Base-by-base conservation (phyloP, 2,888 invertebrate species). In the Cordilura impudica region DNA sequence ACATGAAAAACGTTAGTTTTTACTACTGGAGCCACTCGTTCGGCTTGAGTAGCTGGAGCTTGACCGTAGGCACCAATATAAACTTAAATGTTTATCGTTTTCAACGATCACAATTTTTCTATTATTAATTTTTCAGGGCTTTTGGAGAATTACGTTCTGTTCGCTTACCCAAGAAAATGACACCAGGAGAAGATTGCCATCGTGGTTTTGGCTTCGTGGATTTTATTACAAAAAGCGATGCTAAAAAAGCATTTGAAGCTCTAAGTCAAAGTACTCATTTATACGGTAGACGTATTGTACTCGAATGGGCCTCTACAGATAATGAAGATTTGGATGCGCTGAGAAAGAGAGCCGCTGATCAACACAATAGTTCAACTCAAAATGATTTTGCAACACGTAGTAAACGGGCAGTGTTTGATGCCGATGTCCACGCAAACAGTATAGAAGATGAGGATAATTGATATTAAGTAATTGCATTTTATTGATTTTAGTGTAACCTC, bases 181-280 rank as follows among this genome's bases (percentile, higher is more conserved):
- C 94, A 0, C 90, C 91, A 0, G 95, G 94, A 0, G 93, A 93
- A 82, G 81, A 82, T 61, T 85, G 88, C 2, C 98, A 99, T 90
- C 93, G 98, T 85, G 99, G 99, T 66, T 99, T 99, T 90, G 98
- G 95, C 6, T 99, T 99, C 89, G 95, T 99, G 4, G 99, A 99
- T 88, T 99, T 94, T 90, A 91, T 94, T 79, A 94, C 95, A 0
- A 95, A 95, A 87, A 93, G 94, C 81, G 97, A 98, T 90, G 98
- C 99, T 0, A 97, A 97, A 95, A 93, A 94, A 87, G 99, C 99
- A 0, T 98, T 98, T 90, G 95, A 97, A 81, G 94, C 97, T 0
- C 89, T 98, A n/a, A 94, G 95, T 84, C 96, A 96, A 88, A 98
- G 98, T 85, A 99, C 99, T 67, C 99, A 99, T 93, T 95, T 99